Evolutionary conservation across 2,113 vertebrate genomes (phyloP), one percentile per base, ranked within the genome.

Genomic region (Ginglymostoma cirratum): DNA sequence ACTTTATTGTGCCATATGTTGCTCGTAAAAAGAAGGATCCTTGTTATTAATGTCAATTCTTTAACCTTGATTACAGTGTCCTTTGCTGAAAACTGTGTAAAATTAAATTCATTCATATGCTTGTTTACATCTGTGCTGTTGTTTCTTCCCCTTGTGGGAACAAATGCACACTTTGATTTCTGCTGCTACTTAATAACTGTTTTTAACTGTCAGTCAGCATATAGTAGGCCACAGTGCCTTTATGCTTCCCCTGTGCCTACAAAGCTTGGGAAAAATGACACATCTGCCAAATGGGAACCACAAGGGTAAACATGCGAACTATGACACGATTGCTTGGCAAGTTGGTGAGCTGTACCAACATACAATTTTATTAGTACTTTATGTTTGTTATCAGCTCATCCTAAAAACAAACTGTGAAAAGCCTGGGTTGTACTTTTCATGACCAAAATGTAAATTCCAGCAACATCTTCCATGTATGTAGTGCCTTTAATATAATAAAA

Each of bases 1-100:
- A 70, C 23, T 95, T 95, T 95, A 95, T 72, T 95, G 69, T 95
- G 67, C 69, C 94, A 95, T 95, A 76, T 95, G 94, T 72, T 95
- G 69, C 67, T 72, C 94, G 72, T 95, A 72, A 95, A 94, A 94
- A 95, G 52, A 94, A 95, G 52, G 24, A 95, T 72, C 67, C 72
- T 95, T 95, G 69, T 95, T 76, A 52, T n/a, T 95, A 95, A 95
- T 95, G 69, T 95, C 69, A 72, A 72, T 95, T 95, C 69, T 72
- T 95, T 95, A 90, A 95, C 94, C 94, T 72, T 95, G 93, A 70
- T 94, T 94, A 70, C 42, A 34, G 94, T 95, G 94, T 95, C 23
- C 94, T 48, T 19, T 34, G 38, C 69, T 30, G 19, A 34, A 45
- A 72, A 76, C 38, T 15, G 93, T 70, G n/a, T 95, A 70, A 72